Evolutionary conservation across 1,140 invertebrate genomes (phyloP), one percentile per base, ranked within the genome.

Genomic region (Triops longicaudatus): DNA sequence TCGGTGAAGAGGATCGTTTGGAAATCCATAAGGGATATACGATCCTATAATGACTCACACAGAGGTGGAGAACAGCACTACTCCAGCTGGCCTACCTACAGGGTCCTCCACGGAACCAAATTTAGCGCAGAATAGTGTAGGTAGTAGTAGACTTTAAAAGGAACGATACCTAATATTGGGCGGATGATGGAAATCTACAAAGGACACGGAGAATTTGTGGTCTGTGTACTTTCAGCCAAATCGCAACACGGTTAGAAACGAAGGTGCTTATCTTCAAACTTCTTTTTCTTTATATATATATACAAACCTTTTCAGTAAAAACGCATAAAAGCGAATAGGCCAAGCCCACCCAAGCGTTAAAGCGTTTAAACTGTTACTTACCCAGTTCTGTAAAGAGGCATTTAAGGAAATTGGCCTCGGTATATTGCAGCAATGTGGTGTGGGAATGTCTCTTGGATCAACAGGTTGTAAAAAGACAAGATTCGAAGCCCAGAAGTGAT

Each of bases 321-420:
- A 22, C 50, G 22, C 50, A 63, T 22, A 22, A 63, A 10, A 63
- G 50, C 22, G 50, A 5, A 63, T 63, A 63, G 22, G 17, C 10
- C 50, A 63, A 63, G 50, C 50, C 50, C 50, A 63, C 50, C 50
- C 50, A 63, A 63, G 50, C 50, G 50, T 63, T 63, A 63, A 63
- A 17, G 50, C 50, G 22, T 63, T 14, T 63, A 63, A 22, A 63
- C 50, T n/a, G 50, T n/a, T 63, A 17, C 50, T n/a, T 63, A 63
- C 17, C 50, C 14, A n/a, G 5, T 63, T 4, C 50, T 63, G 22
- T 22, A 6, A 63, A 17, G 14, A 17, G 14, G 50, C 50, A 63
- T 63, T 22, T 22, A 63, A 63, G 22, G 4, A 37, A 22, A 63
- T 63, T 63, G 50, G n/a, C 22, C 14, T n/a, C 6, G 22, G 50